A percentile compares a stretch with the other conserved stretches of the same genome.
Evolutionary conservation across 2,113 vertebrate species (phyloP).

Genomic region (Cromileptes altivelis): DNA sequence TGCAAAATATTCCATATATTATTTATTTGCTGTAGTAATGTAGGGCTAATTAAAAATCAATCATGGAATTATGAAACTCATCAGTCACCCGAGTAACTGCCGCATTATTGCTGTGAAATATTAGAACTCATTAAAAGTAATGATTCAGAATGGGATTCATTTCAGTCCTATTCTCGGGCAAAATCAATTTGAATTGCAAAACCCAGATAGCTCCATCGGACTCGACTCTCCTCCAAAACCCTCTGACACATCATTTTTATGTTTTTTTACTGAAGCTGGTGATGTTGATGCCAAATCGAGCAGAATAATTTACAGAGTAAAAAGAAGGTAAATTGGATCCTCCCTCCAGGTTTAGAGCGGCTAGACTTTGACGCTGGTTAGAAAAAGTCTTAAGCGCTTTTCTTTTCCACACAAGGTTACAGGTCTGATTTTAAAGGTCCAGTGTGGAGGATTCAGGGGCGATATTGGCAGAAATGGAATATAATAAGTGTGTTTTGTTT

Average conservation of each 20-base stretch:
- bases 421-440: neutral
- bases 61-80: conserved; percentile 53
- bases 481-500: no score
- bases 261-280: neutral
- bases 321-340: conserved; percentile 20
- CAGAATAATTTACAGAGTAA: conserved; percentile 19
- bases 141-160: conserved; percentile 70
- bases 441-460: no score
- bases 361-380: neutral
- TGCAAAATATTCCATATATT: conserved; percentile 44
- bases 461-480: no score
- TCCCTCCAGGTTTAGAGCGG: conserved; percentile 1
- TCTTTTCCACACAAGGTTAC: neutral
- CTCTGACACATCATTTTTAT: neutral
- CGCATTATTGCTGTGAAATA: conserved; percentile 65
- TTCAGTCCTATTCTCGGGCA: conserved; percentile 51
- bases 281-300: conserved; percentile 35
- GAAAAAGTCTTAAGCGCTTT: conserved; percentile 3
- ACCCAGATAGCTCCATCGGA: conserved; percentile 11
- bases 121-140: conserved; percentile 76
- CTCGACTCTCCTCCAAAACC: neutral
- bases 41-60: conserved; percentile 72
- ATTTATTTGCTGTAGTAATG: conserved; percentile 54
- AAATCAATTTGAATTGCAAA: conserved; percentile 67
- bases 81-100: conserved; percentile 54